A percentile compares a stretch with the other conserved stretches of the same genome.
phyloP scores from a whole-genome alignment of 1,140 invertebrate species.

The Cydia pomonella region DNA sequence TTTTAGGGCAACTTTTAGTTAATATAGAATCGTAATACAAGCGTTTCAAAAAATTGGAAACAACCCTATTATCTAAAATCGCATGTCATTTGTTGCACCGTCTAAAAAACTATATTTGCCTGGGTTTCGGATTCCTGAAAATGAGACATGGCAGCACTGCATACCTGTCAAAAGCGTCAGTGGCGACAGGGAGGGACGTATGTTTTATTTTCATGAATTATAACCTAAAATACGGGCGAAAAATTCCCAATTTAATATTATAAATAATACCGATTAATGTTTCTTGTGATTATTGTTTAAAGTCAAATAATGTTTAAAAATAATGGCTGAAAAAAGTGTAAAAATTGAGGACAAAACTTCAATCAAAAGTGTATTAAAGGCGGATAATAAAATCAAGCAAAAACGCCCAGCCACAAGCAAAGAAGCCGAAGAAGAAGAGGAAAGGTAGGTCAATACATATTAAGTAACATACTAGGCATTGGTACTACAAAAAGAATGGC shows the following conservation, averaged over 20 bases:
- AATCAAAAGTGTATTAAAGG: slow-evolving; percentile 53
- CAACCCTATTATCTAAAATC: no score
- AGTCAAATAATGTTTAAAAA: slow-evolving; percentile 36
- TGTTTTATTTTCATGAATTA: slow-evolving; percentile 28
- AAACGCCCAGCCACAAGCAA: slow-evolving; percentile 60
- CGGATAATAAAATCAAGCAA: slow-evolving; percentile 58
- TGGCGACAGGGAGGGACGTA: slow-evolving; percentile 5
- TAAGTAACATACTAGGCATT: neutral
- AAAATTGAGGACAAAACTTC: slow-evolving; percentile 23
- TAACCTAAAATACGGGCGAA: slow-evolving; percentile 15
- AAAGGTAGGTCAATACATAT: slow-evolving; percentile 47
- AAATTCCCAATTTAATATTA: neutral
- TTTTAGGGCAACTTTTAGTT: no score
- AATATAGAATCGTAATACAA: no score
- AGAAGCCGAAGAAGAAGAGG: slow-evolving; percentile 63
- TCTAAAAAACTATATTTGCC: neutral
- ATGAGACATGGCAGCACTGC: neutral
- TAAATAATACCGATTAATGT: slow-evolving; percentile 1
- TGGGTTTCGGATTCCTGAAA: neutral
- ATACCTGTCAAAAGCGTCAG: slow-evolving; percentile 1
- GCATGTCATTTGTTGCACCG: no score
- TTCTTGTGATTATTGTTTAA: slow-evolving; percentile 24
- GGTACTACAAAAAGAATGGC: neutral
- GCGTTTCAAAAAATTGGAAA: no score
- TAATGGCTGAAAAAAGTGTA: slow-evolving; percentile 36